These are phyloP conservation scores for Bombycilla garrulus DNA, from an alignment of 2,113 vertebrate species.

Conservation along the genomic window DNA sequence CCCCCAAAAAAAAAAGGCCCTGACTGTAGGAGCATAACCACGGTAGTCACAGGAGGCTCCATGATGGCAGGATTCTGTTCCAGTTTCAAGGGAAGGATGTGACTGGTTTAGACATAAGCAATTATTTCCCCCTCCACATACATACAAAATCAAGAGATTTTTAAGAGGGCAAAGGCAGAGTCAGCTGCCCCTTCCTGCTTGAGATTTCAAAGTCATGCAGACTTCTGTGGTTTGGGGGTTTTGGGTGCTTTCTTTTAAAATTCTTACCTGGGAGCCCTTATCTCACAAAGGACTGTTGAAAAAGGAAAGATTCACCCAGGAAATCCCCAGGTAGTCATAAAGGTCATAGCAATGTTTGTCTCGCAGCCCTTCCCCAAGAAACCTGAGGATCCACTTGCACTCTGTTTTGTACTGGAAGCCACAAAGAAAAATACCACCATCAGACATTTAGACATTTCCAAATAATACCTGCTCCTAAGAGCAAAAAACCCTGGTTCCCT, in stretches of 20 bases:
- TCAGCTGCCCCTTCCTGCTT: not conserved
- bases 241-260: not conserved
- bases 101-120: not conserved
- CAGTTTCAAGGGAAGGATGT: not conserved
- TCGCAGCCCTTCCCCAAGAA: conserved; percentile 84
- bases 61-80: not conserved
- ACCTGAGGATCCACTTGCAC: conserved; percentile 83
- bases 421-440: not conserved
- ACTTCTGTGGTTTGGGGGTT: not conserved
- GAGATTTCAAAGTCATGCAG: not conserved
- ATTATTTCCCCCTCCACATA: not conserved
- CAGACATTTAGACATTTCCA: not conserved
- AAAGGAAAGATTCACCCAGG: conserved; percentile 84
- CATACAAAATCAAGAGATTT: not conserved
- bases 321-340: conserved; percentile 83
- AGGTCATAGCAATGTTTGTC: conserved; percentile 85
- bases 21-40: not conserved
- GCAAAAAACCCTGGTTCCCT: not conserved
- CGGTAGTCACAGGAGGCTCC: not conserved
- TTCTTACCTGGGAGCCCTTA: conserved; percentile 77
- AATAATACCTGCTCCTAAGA: not conserved
- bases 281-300: conserved; percentile 85
- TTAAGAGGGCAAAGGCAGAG: too few relatives aligned
- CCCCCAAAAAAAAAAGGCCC: not conserved
- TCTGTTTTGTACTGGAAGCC: conserved; percentile 83